phyloP scores from a whole-genome alignment of 2,888 invertebrate species.

The Dioctria rufipes region DNA sequence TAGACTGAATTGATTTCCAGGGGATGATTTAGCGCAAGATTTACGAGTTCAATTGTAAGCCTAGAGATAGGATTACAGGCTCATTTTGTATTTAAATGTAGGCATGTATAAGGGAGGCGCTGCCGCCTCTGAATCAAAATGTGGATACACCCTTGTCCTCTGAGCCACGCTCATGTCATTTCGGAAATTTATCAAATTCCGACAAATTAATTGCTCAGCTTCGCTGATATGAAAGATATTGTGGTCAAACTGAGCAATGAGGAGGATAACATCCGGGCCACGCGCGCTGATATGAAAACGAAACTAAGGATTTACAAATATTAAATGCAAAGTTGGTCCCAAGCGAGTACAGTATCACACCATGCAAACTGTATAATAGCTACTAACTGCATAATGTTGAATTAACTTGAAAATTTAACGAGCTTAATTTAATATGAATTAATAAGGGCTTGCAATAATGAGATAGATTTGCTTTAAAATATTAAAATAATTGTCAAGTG shows the following conservation, averaged over 20 bases:
- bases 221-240: slow-evolving; percentile 46
- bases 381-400: slow-evolving; percentile 30
- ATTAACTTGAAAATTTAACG: slow-evolving; percentile 41
- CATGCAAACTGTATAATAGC: slow-evolving; percentile 9
- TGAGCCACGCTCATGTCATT: slow-evolving; percentile 10
- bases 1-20: slow-evolving; percentile 55
- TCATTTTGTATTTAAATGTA: slow-evolving; percentile 13
- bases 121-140: slow-evolving; percentile 6
- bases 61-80: background rate
- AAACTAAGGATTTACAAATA: slow-evolving; percentile 13
- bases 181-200: slow-evolving; percentile 51
- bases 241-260: slow-evolving; percentile 15
- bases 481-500: slow-evolving; percentile 17
- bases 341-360: background rate
- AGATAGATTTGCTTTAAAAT: slow-evolving; percentile 47
- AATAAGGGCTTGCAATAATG: slow-evolving; percentile 36
- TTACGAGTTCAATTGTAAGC: slow-evolving; percentile 49
- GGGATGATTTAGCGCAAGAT: slow-evolving; percentile 53
- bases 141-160: slow-evolving; percentile 29
- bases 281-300: slow-evolving; percentile 36
- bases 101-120: background rate
- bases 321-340: slow-evolving; percentile 17
- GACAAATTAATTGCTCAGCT: slow-evolving; percentile 53
- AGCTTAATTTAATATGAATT: slow-evolving; percentile 28
- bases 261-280: background rate